These are phyloP conservation scores for Vandiemenella viatica DNA, from an alignment of 2,888 invertebrate species.

Conservation along the genomic window DNA sequence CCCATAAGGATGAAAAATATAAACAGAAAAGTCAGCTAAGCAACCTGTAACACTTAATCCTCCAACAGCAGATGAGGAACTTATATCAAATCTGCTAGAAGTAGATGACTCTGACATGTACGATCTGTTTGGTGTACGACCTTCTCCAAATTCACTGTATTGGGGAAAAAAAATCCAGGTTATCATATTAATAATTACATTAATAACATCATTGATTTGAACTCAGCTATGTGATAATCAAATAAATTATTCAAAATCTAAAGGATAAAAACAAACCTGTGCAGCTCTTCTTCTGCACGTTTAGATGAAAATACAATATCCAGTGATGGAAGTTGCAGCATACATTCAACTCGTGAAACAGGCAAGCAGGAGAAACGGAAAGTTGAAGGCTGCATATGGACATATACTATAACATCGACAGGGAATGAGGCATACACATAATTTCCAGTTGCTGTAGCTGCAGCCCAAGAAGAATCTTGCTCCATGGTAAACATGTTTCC, in stretches of 20 bases:
- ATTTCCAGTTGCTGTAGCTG: conserved; percentile 49
- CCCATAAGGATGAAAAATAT: conserved; percentile 97
- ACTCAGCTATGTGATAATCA: not conserved
- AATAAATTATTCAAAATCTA: not conserved
- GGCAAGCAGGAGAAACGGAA: conserved; percentile 93
- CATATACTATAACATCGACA: conserved; percentile 95
- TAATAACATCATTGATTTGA: not conserved
- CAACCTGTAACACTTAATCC: conserved; percentile 91
- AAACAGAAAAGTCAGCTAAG: conserved; percentile 91
- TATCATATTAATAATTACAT: too few relatives aligned
- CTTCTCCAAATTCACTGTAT: conserved; percentile 37
- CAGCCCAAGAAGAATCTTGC: conserved; percentile 17
- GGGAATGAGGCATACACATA: conserved; percentile 90
- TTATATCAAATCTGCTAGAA: conserved; percentile 12
- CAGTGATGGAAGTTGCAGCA: conserved; percentile 88
- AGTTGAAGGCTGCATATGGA: conserved; percentile 94
- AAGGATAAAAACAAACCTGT: conserved; percentile 6
- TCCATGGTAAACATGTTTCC: conserved; percentile 22
- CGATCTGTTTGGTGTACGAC: conserved; percentile 15
- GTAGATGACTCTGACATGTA: conserved; percentile 5
- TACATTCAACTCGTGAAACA: conserved; percentile 87
- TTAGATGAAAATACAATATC: conserved; percentile 95
- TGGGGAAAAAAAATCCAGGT: too few relatives aligned
- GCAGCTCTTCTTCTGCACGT: conserved; percentile 55
- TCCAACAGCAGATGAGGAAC: conserved; percentile 55